Conservation (phyloP, 2,888 invertebrate genomes). For the Habrosyne pyritoides region DNA sequence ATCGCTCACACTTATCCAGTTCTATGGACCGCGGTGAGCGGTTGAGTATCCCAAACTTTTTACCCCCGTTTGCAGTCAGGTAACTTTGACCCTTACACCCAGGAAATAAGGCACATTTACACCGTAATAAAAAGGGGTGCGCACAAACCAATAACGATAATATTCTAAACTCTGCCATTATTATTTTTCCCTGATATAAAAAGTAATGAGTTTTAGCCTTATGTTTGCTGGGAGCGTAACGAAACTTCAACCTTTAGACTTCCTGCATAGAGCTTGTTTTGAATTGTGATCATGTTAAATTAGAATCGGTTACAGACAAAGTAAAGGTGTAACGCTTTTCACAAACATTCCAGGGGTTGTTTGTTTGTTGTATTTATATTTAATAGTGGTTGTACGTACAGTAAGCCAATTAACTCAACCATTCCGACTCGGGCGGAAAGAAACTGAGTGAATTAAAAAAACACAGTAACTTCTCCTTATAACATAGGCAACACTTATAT, state of each 20-base stretch:
- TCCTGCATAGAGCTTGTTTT: slow-evolving; percentile 44
- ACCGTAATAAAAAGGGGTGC: slow-evolving; percentile 39
- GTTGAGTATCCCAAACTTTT: not conserved
- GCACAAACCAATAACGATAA: slow-evolving; percentile 49
- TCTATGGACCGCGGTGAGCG: not conserved
- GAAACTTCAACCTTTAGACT: slow-evolving; percentile 31
- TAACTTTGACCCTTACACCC: not conserved
- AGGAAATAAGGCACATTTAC: slow-evolving; percentile 39
- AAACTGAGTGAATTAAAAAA: not conserved
- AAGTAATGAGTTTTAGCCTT: slow-evolving; percentile 53
- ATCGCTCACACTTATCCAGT: not conserved
- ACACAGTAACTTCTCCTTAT: no score
- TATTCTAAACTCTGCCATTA: slow-evolving; percentile 58
- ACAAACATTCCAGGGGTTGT: slow-evolving; percentile 36
- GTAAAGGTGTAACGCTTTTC: slow-evolving; percentile 34
- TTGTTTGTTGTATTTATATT: slow-evolving; percentile 33
- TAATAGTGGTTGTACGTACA: slow-evolving; percentile 22
- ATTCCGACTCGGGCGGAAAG: not conserved
- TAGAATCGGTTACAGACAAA: slow-evolving; percentile 38
- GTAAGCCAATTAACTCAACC: slow-evolving; percentile 24
- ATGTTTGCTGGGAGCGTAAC: slow-evolving; percentile 19
- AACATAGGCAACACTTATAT: no score
- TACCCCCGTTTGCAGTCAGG: not conserved
- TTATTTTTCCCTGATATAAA: slow-evolving; percentile 63
- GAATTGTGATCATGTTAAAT: slow-evolving; percentile 32